A percentile compares a stretch with the other conserved stretches of the same genome.
These are phyloP conservation scores for Leucophora obtusa DNA, from an alignment of 2,888 invertebrate species.

Conservation along the genomic window DNA sequence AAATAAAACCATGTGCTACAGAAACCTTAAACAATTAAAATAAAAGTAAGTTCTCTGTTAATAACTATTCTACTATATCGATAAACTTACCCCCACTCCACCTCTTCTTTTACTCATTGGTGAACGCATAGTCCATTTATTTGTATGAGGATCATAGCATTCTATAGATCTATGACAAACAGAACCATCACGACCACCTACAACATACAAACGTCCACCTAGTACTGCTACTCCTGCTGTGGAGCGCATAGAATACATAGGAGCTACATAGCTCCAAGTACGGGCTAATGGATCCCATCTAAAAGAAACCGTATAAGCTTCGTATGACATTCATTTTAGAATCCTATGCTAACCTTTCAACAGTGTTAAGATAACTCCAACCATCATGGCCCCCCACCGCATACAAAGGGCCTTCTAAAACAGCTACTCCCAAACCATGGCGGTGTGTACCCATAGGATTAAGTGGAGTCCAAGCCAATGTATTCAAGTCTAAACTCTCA, in stretches of 20 bases:
- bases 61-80: no score
- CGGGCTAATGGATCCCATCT: slow-evolving; percentile 93
- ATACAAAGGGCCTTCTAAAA: slow-evolving; percentile 89
- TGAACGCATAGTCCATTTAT: slow-evolving; percentile 89
- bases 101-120: slow-evolving; percentile 93
- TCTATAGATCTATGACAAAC: slow-evolving; percentile 94
- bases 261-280: slow-evolving; percentile 93
- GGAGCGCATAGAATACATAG: slow-evolving; percentile 90
- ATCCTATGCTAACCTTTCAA: slow-evolving; percentile 82
- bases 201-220: slow-evolving; percentile 90
- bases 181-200: slow-evolving; percentile 94
- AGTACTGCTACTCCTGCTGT: slow-evolving; percentile 95
- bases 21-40: slow-evolving; percentile 80
- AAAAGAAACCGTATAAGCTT: background rate
- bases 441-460: slow-evolving; percentile 95
- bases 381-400: slow-evolving; percentile 97
- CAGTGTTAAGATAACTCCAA: slow-evolving; percentile 92
- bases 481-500: slow-evolving; percentile 92
- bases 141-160: slow-evolving; percentile 87
- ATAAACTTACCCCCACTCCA: slow-evolving; percentile 87
- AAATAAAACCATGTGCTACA: slow-evolving; percentile 91
- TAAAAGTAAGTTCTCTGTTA: no score
- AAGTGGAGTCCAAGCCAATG: slow-evolving; percentile 88
- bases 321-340: background rate
- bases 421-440: slow-evolving; percentile 88